These are phyloP conservation scores for Griposia aprilina DNA, from an alignment of 2,888 invertebrate genomes.

Conservation along the genomic window DNA sequence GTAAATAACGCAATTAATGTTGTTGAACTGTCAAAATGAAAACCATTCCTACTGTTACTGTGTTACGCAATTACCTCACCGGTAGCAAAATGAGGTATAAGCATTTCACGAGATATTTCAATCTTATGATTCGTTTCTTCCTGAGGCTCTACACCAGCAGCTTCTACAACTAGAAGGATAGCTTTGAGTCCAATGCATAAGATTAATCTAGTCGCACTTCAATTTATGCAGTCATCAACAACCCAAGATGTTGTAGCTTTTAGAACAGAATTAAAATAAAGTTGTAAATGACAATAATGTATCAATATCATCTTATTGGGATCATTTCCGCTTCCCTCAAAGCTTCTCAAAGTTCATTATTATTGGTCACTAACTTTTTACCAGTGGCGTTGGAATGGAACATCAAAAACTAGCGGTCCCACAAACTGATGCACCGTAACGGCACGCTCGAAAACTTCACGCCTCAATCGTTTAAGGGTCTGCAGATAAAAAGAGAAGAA, in stretches of 20 bases:
- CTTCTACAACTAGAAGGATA: background rate
- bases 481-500: slow-evolving; percentile 61
- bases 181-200: background rate
- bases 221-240: background rate
- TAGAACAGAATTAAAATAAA: no score
- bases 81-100: background rate
- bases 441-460: slow-evolving; percentile 74
- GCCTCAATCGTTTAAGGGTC: slow-evolving; percentile 71
- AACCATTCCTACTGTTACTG: no score
- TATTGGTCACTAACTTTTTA: slow-evolving; percentile 76
- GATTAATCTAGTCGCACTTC: background rate
- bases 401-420: slow-evolving; percentile 74
- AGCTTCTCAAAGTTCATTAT: slow-evolving; percentile 69
- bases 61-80: no score
- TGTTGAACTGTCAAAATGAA: no score
- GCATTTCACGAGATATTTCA: background rate
- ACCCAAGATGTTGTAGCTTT: background rate
- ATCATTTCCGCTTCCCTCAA: slow-evolving; percentile 34
- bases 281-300: no score
- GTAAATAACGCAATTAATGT: no score
- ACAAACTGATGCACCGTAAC: slow-evolving; percentile 76
- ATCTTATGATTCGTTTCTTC: background rate
- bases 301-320: background rate
- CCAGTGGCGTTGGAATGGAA: slow-evolving; percentile 63
- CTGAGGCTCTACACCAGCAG: background rate